Base-by-base conservation (phyloP, 2,888 invertebrate genomes). In the Sinhomidia bicolor region DNA sequence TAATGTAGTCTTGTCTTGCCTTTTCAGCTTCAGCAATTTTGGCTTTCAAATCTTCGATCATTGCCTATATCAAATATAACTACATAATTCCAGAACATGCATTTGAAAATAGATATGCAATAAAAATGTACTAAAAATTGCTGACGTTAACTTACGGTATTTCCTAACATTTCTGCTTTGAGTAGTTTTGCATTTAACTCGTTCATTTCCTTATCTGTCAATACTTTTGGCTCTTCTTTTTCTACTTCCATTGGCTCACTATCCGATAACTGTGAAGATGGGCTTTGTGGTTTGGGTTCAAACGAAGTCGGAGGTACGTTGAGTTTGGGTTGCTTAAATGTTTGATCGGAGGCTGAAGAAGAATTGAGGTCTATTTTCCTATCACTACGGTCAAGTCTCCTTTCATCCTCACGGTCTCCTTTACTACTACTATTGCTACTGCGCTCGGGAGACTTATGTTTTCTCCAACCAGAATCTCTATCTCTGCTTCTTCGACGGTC, bases 81-180 rank as follows among this genome's bases (percentile, higher is more conserved):
- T 29, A n/a, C 2, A 44, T n/a, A n/a, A n/a, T n/a, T n/a, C n/a
- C n/a, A n/a, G n/a, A n/a, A n/a, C n/a, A n/a, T n/a, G n/a, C n/a
- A n/a, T n/a, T n/a, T n/a, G n/a, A n/a, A n/a, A n/a, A n/a, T n/a
- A n/a, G n/a, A n/a, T n/a, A n/a, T n/a, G n/a, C n/a, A n/a, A n/a
- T n/a, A n/a, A n/a, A n/a, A n/a, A n/a, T n/a, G n/a, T n/a, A n/a
- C n/a, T n/a, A n/a, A n/a, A n/a, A n/a, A n/a, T n/a, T n/a, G n/a
- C n/a, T n/a, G n/a, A n/a, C n/a, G 29, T 5, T 62, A 10, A n/a
- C 79, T 82, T 88, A 91, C 95, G 92, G 93, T 94, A 93, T 99
- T 96, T 20, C 98, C 99, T 95, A 98, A 95, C 92, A 99, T 95
- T 95, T 99, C 98, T 14, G 99, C 99, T 94, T 98, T 98, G 0